phyloP scores from a whole-genome alignment of 2,113 vertebrate species.

The Rhea pennata region DNA sequence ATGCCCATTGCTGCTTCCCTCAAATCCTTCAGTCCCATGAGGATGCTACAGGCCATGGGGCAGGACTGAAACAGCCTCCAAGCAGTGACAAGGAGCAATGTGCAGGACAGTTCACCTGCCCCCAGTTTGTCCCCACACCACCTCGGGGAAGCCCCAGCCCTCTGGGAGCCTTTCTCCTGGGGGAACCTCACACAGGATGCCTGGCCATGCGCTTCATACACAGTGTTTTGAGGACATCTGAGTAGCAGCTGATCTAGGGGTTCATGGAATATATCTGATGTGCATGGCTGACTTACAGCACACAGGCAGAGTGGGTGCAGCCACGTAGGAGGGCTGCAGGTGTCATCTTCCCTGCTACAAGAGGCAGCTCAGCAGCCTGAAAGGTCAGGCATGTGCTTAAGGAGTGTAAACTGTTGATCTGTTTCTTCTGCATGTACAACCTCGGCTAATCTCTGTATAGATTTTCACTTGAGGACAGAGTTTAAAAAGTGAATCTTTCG shows the following conservation, averaged over 20 bases:
- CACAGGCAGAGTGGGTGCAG: background rate
- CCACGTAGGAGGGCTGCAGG: background rate
- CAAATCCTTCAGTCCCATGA: background rate
- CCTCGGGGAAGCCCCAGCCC: background rate
- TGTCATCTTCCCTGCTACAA: background rate
- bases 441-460: background rate
- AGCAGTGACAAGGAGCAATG: background rate
- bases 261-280: background rate
- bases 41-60: background rate
- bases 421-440: background rate
- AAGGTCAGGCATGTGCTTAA: background rate
- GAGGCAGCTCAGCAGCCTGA: background rate
- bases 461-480: background rate
- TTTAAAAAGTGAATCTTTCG: background rate
- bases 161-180: background rate
- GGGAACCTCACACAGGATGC: background rate
- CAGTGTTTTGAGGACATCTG: background rate
- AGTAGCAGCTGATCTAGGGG: background rate
- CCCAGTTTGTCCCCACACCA: background rate
- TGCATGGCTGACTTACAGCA: background rate
- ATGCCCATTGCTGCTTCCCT: background rate
- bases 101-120: background rate
- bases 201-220: background rate
- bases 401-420: background rate
- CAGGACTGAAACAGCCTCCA: background rate